These are phyloP conservation scores for Choreutis nemorana DNA, from an alignment of 2,888 invertebrate genomes.

Conservation along the genomic window DNA sequence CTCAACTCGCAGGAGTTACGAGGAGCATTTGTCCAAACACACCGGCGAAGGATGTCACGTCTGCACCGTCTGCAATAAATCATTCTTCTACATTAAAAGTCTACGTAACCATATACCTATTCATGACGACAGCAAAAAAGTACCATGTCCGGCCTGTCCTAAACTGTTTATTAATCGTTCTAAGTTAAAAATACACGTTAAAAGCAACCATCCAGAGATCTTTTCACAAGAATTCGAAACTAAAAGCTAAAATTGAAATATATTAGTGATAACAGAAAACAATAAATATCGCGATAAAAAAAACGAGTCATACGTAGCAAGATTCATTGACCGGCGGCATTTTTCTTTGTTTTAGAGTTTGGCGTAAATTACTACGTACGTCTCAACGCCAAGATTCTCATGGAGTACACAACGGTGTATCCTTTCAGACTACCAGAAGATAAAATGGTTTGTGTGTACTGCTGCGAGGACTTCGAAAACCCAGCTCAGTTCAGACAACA, in stretches of 20 bases:
- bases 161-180: constrained; percentile 1
- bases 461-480: constrained; percentile 18
- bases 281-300: no score
- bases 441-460: constrained; percentile 22
- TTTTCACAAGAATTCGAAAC: background rate
- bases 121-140: constrained; percentile 11
- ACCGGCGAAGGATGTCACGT: constrained; percentile 6
- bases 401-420: constrained; percentile 13
- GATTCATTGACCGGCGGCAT: no score
- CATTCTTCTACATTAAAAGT: constrained; percentile 5
- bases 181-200: constrained; percentile 7
- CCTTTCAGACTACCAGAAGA: constrained; percentile 24
- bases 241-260: no score
- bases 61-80: constrained; percentile 8
- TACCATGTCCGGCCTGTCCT: constrained; percentile 7
- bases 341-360: background rate
- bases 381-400: background rate
- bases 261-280: no score
- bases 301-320: no score
- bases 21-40: constrained; percentile 6
- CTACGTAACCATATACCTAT: constrained; percentile 7
- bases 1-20: constrained; percentile 1
- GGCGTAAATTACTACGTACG: background rate
- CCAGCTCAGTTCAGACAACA: constrained; percentile 22
- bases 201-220: constrained; percentile 11